These are phyloP conservation scores for Phymanthus crucifer DNA, from an alignment of 92 coral and sea anemone species.

Conservation along the genomic window DNA sequence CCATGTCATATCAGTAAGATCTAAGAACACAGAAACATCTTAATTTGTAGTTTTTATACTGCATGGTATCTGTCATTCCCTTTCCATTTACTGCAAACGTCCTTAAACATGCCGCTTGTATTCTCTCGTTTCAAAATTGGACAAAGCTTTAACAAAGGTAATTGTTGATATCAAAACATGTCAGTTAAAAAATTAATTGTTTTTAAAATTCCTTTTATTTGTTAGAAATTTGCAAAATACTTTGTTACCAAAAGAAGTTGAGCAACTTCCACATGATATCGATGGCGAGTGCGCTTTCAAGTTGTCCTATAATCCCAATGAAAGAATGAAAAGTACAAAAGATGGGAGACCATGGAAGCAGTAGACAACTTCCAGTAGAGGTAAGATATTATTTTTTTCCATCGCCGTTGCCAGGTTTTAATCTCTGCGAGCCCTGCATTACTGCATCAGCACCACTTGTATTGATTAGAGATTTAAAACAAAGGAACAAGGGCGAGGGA, in stretches of 20 bases:
- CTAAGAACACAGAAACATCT: not conserved
- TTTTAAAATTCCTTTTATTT: not conserved
- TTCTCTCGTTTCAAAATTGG: too few species aligned
- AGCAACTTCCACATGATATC: slow-evolving; percentile 30
- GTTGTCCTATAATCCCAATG: slow-evolving; percentile 16
- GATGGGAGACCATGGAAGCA: slow-evolving; percentile 32
- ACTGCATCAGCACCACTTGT: not conserved
- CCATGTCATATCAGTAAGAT: slow-evolving; percentile 5
- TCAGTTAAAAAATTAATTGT: not conserved
- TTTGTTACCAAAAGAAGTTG: slow-evolving; percentile 8
- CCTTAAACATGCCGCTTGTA: too few species aligned
- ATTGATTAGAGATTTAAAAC: too few species aligned
- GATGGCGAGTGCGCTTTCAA: slow-evolving; percentile 30
- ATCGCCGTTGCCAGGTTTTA: not conserved
- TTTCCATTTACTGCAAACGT: too few species aligned
- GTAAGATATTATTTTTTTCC: slow-evolving; percentile 6
- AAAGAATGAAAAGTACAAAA: slow-evolving; percentile 27
- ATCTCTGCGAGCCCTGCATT: not conserved
- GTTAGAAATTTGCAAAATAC: not conserved
- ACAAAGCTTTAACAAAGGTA: not conserved
- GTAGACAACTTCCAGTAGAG: slow-evolving; percentile 18
- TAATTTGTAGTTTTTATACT: too few species aligned
- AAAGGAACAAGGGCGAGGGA: not conserved
- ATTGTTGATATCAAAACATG: too few species aligned
- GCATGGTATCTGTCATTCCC: too few species aligned